Conservation (phyloP, 1,140 invertebrate genomes). For the Notospermus geniculatus region DNA sequence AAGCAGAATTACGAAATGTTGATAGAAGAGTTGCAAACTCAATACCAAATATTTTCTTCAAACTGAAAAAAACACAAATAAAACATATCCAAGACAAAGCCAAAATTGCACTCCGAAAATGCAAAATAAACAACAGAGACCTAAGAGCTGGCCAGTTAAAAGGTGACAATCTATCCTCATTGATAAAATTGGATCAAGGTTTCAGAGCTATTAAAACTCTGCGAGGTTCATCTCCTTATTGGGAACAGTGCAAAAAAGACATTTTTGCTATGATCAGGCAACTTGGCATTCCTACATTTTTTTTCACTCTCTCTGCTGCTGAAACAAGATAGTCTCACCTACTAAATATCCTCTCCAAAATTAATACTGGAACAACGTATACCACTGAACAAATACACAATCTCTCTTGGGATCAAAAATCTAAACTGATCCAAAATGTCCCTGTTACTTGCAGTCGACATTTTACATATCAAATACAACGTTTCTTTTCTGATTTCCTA, state of each 20-base stretch:
- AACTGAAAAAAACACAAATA: slow-evolving; percentile 31
- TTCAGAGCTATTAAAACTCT: slow-evolving; percentile 24
- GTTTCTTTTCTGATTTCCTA: slow-evolving; percentile 21
- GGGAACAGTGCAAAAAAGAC: slow-evolving; percentile 23
- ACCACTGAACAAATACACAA: slow-evolving; percentile 18
- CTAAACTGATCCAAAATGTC: slow-evolving; percentile 19
- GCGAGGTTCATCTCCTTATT: slow-evolving; percentile 28
- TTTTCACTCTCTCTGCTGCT: slow-evolving; percentile 25
- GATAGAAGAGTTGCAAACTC: slow-evolving; percentile 22
- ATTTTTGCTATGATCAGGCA: slow-evolving; percentile 31
- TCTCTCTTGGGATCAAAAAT: slow-evolving; percentile 22
- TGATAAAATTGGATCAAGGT: slow-evolving; percentile 25
- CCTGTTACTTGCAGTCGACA: slow-evolving; percentile 25
- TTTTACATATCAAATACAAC: slow-evolving; percentile 23
- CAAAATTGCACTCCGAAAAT: slow-evolving; percentile 20
- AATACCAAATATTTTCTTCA: slow-evolving; percentile 25
- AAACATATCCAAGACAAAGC: slow-evolving; percentile 26
- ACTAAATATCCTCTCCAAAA: slow-evolving; percentile 18
- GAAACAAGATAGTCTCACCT: slow-evolving; percentile 28
- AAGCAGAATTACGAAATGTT: slow-evolving; percentile 22
- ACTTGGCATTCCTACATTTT: slow-evolving; percentile 23
- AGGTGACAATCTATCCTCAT: slow-evolving; percentile 13
- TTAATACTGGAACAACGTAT: slow-evolving; percentile 15
- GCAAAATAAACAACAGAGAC: slow-evolving; percentile 23
- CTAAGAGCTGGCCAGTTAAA: slow-evolving; percentile 23